phyloP scores from a whole-genome alignment of 2,888 invertebrate species.

The Venustoraphidia nigricollis region DNA sequence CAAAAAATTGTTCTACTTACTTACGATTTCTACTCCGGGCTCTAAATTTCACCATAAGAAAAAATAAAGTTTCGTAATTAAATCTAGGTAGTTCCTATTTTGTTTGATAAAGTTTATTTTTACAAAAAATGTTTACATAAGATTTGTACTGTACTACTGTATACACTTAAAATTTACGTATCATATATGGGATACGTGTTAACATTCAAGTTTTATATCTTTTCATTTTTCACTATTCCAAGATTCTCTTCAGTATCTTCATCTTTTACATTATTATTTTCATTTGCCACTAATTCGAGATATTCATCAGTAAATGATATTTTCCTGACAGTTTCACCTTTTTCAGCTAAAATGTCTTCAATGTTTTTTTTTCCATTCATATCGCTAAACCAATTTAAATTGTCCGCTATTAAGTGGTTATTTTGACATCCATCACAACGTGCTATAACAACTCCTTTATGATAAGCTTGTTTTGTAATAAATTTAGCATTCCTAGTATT shows the following conservation, averaged over 20 bases:
- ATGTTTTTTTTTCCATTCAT: conserved; percentile 66
- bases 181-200: too few species aligned
- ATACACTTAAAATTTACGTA: too few species aligned
- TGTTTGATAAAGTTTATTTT: too few species aligned
- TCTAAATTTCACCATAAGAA: too few species aligned
- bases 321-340: conserved; percentile 66
- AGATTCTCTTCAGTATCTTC: conserved; percentile 10
- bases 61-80: too few species aligned
- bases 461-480: conserved; percentile 75
- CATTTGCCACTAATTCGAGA: neutral
- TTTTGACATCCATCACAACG: conserved; percentile 76
- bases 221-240: too few species aligned
- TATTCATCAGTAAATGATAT: conserved; percentile 25
- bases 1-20: too few species aligned
- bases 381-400: conserved; percentile 86
- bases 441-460: conserved; percentile 83
- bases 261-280: conserved; percentile 7
- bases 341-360: conserved; percentile 75
- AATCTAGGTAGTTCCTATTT: too few species aligned
- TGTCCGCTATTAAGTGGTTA: conserved; percentile 90
- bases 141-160: too few species aligned
- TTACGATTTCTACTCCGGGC: too few species aligned
- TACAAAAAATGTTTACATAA: too few species aligned
- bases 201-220: too few species aligned
- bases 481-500: conserved; percentile 55